phyloP scores from a whole-genome alignment of 2,888 invertebrate genomes.

The Choreutis nemorana region DNA sequence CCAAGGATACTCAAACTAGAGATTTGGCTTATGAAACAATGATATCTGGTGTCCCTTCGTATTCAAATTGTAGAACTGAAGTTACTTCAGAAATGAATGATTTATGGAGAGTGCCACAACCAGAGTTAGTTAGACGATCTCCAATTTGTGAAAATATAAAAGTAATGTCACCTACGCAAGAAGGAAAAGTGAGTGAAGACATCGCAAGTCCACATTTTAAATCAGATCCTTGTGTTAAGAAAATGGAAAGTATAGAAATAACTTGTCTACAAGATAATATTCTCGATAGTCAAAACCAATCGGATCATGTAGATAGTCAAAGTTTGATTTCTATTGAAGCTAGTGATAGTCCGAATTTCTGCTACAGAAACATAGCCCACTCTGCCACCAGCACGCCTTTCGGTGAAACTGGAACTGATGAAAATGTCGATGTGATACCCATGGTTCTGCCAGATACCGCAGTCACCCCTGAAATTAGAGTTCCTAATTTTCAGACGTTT shows the following conservation, averaged over 20 bases:
- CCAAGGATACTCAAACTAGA: constrained; percentile 41
- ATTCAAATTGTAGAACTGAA: constrained; percentile 49
- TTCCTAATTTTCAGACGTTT: constrained; percentile 36
- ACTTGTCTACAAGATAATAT: constrained; percentile 34
- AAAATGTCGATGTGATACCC: constrained; percentile 22
- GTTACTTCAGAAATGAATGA: constrained; percentile 33
- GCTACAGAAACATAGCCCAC: constrained; percentile 32
- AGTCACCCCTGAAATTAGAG: constrained; percentile 16
- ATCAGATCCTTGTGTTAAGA: constrained; percentile 28
- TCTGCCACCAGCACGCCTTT: constrained; percentile 50
- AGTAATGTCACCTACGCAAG: constrained; percentile 26
- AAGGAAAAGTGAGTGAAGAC: constrained; percentile 13
- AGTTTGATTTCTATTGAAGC: constrained; percentile 14
- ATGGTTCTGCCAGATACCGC: constrained; percentile 24
- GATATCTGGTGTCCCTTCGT: constrained; percentile 42
- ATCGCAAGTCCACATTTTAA: constrained; percentile 23
- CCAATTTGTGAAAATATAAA: constrained; percentile 24
- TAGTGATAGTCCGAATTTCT: constrained; percentile 28
- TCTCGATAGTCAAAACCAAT: constrained; percentile 18
- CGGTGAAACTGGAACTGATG: constrained; percentile 15
- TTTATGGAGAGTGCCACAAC: constrained; percentile 38
- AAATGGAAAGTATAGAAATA: constrained; percentile 51
- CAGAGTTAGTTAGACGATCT: constrained; percentile 41
- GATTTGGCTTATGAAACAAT: constrained; percentile 49
- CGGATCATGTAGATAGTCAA: constrained; percentile 17